Evolutionary conservation across 2,888 invertebrate species (phyloP), one percentile per base, ranked within the genome.

Genomic region (Heliconius ismenius): DNA sequence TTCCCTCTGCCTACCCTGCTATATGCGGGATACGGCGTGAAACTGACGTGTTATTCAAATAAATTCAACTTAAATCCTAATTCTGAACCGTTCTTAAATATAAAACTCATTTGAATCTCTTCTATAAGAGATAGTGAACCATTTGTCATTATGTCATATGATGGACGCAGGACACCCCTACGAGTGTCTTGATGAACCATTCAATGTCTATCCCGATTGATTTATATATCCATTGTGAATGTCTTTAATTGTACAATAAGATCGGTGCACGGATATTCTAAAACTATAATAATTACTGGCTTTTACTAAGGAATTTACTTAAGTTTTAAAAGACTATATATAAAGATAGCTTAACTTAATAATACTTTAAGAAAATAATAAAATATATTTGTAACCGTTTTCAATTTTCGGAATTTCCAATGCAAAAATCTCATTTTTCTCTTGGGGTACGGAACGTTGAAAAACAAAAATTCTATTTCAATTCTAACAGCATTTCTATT

Each of bases 201-300:
- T 75, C 65, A 83, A 87, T 87, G 88, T 88, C 88, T 89, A 84
- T 85, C 85, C 83, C 81, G 86, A 87, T 88, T 91, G 91, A 92
- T 91, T 89, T 89, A 91, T 90, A 81, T 79, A 76, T 76, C 89
- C 88, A 91, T 91, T 92, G 91, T 91, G 83, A 83, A 84, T 84
- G 77, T 80, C 83, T 84, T 86, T 89, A 89, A 91, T 90, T 90
- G 86, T 84, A 83, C 82, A 89, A 88, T 90, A 89, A 87, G 88
- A 89, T 88, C 88, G 49, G 49, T 49, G 24, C 72, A 58, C 72
- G 43, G 78, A 77, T 84, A 80, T 76, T 64, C 39, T 65, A 58
- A 73, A 73, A 39, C 24, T 7, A 18, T 65, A 24, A 32, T 54
- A 49, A 65, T 65, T 65, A 64, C 36, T 36, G 36, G 60, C 15